Base-by-base conservation (phyloP, 2,888 invertebrate species). In the Phaedon cochleariae region DNA sequence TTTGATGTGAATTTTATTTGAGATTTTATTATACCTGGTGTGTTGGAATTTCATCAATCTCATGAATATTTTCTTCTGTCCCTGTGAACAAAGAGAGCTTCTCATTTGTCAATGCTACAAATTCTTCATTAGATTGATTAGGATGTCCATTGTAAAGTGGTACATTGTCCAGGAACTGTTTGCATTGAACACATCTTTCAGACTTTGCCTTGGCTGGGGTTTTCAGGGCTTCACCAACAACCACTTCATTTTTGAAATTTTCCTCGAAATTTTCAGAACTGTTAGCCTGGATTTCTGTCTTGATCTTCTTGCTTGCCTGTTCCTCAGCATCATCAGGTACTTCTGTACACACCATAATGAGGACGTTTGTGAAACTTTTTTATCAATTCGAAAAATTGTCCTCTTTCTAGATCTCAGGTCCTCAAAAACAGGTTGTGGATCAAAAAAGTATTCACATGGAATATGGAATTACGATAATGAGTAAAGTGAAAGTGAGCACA, bases 41-140 rank as follows among this genome's bases (percentile, higher is more conserved):
- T 49, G 87, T 86, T 0, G 90, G 90, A 61, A 87, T 78, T 64
- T 87, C 86, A 77, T 89, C 88, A 55, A 84, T 84, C 67, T 86
- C 85, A 68, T 85, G 77, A 51, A 86, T 75, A 62, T 73, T 77
- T 15, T 84, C 83, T 75, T 90, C 89, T 52, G 88, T 85, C 76
- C 92, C 93, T 72, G 90, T 90, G 74, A 91, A 90, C 64, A 93
- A 82, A 17, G 90, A 88, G 67, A 94, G 83, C 80, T 88, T 90
- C 41, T 92, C 90, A 85, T 93, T 89, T 12, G 90, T 92, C 67
- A 94, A 85, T 18, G 92, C 91, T 67, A 92, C 85, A 79, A 87
- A 90, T 82, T 94, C 94, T 78, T 93, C 93, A 54, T 90, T 87
- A 55, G 93, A 89, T 81, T 90, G 86, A 74, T 90, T 90, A 49